A percentile compares a stretch with the other conserved stretches of the same genome.
phyloP scores from a whole-genome alignment of 2,888 invertebrate genomes.

The Aricia artaxerxes region DNA sequence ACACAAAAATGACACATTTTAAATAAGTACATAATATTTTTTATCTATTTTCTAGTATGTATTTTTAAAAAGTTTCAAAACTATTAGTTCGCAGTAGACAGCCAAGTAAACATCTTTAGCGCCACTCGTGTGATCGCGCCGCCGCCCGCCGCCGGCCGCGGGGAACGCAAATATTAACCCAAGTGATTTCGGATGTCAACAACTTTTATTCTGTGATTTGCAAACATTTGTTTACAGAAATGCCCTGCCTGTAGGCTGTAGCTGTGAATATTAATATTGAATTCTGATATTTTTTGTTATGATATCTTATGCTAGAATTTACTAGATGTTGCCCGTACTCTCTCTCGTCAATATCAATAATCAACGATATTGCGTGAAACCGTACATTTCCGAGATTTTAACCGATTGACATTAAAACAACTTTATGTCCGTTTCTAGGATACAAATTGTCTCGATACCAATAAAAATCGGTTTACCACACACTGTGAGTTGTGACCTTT shows the following conservation, averaged over 20 bases:
- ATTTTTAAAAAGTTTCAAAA: background rate
- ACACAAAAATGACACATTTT: no score
- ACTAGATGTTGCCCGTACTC: no score
- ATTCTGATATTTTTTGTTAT: background rate
- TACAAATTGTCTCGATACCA: no score
- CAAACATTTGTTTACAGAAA: conserved; percentile 20
- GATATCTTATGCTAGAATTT: background rate
- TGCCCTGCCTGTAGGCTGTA: background rate
- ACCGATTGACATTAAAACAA: no score
- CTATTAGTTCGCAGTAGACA: background rate
- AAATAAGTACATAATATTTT: no score
- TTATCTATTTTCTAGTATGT: background rate
- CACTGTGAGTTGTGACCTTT: no score
- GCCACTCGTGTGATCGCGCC: conserved; percentile 24
- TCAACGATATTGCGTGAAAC: no score
- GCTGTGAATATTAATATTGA: background rate
- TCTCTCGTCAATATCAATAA: no score
- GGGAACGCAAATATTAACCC: conserved; percentile 1
- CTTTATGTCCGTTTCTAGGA: no score
- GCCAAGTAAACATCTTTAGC: conserved; percentile 15
- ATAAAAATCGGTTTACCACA: no score
- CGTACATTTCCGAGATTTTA: no score
- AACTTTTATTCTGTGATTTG: conserved; percentile 21
- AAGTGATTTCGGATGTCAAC: conserved; percentile 23
- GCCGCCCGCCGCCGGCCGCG: conserved; percentile 3